phyloP scores from a whole-genome alignment of 2,797 vertebrate species.

The Rhodeus uyekii region DNA sequence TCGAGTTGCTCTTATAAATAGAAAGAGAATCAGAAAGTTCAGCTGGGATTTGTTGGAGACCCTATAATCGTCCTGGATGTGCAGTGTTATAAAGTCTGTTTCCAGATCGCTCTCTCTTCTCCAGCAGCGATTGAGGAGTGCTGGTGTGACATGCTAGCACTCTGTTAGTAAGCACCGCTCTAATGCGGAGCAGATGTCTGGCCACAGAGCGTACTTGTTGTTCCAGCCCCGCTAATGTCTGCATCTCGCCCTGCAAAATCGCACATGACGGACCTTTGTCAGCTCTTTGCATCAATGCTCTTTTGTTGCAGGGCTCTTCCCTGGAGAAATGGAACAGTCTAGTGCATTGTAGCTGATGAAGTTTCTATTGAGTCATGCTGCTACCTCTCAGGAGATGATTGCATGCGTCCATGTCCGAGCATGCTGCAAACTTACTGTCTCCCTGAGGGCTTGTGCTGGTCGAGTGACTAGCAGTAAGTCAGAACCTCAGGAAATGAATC shows the following conservation, averaged over 20 bases:
- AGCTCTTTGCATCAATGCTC: constrained; percentile 40
- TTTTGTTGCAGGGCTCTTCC: constrained; percentile 44
- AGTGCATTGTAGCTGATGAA: constrained; percentile 27
- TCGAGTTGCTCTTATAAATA: constrained; percentile 18
- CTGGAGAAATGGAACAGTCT: constrained; percentile 41
- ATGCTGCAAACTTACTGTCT: constrained; percentile 26
- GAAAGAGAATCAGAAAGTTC: constrained; percentile 31
- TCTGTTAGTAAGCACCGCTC: constrained; percentile 30
- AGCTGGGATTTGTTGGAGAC: constrained; percentile 19
- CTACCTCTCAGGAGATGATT: constrained; percentile 38
- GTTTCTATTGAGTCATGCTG: constrained; percentile 40
- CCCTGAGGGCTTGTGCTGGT: not conserved
- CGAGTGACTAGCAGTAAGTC: constrained; percentile 7
- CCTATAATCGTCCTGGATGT: constrained; percentile 40
- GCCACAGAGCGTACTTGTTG: constrained; percentile 44
- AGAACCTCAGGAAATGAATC: not conserved
- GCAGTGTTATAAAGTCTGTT: constrained; percentile 17
- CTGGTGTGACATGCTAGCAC: constrained; percentile 43
- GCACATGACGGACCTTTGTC: constrained; percentile 39
- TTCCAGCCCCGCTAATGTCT: constrained; percentile 43
- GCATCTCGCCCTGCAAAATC: constrained; percentile 30
- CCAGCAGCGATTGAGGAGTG: constrained; percentile 18
- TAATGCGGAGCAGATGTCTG: constrained; percentile 63
- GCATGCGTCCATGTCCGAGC: constrained; percentile 27
- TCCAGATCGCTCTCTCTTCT: constrained; percentile 19